phyloP scores from a whole-genome alignment of 2,888 invertebrate genomes.

The Acronicta psi region DNA sequence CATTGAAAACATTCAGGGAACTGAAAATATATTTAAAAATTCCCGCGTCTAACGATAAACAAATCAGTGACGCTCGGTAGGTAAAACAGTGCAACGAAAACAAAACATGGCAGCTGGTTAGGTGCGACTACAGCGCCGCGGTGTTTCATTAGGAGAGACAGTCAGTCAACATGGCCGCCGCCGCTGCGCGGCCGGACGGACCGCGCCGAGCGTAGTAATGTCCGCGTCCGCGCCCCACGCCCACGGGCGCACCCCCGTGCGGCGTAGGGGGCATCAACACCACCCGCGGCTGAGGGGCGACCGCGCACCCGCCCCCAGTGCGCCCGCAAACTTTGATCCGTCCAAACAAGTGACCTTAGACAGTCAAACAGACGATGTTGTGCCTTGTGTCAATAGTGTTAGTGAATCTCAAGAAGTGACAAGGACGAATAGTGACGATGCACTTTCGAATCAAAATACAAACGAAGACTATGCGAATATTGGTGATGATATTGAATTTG shows the following conservation, averaged over 20 bases:
- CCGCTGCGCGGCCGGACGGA: conserved; percentile 85
- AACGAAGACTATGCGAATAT: conserved; percentile 77
- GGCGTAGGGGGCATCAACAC: conserved; percentile 93
- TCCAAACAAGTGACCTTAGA: conserved; percentile 86
- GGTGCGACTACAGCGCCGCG: conserved; percentile 80
- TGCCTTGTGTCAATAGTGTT: conserved; percentile 88
- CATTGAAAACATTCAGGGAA: conserved; percentile 35
- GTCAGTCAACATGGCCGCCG: conserved; percentile 90
- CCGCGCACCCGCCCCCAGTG: conserved; percentile 86
- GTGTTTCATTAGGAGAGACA: conserved; percentile 66
- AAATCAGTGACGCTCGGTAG: conserved; percentile 65
- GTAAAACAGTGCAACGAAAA: conserved; percentile 79
- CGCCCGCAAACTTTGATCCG: conserved; percentile 73
- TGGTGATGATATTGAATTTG: conserved; percentile 80
- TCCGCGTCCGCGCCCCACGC: conserved; percentile 89
- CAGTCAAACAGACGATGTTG: conserved; percentile 84
- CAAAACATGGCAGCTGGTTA: conserved; percentile 76
- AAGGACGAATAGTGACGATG: conserved; percentile 89
- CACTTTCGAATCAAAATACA: conserved; percentile 86
- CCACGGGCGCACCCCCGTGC: conserved; percentile 89
- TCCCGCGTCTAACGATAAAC: conserved; percentile 66
- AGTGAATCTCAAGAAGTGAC: conserved; percentile 88
- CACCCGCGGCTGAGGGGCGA: conserved; percentile 92
- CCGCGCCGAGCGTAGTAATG: conserved; percentile 86
- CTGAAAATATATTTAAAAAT: conserved; percentile 57